phyloP scores from a whole-genome alignment of 2,113 vertebrate genomes.

The Hippoglossus stenolepis region DNA sequence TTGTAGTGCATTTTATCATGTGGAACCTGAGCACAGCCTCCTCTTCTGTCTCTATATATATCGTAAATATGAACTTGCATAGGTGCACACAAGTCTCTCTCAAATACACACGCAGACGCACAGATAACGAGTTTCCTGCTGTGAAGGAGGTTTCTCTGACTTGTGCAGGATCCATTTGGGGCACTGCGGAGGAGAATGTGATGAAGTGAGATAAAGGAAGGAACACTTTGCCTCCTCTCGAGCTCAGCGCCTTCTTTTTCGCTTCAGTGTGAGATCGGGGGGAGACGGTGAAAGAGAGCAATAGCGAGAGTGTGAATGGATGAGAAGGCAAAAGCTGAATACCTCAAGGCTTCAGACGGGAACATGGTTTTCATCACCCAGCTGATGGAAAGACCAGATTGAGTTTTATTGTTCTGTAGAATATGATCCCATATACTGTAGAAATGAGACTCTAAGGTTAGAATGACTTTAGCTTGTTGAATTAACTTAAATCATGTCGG shows the following conservation, averaged over 20 bases:
- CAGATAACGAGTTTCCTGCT: slow-evolving; percentile 27
- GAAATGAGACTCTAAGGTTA: slow-evolving; percentile 27
- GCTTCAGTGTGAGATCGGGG: slow-evolving; percentile 9
- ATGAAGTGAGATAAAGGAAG: slow-evolving; percentile 61
- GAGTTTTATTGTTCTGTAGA: slow-evolving; percentile 48
- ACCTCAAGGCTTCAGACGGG: slow-evolving; percentile 37
- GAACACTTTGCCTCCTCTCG: slow-evolving; percentile 32
- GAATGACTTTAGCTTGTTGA: slow-evolving; percentile 33
- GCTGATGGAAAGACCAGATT: slow-evolving; percentile 37
- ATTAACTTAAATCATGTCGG: slow-evolving; percentile 20
- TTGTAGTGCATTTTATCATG: background rate
- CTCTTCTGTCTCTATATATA: background rate
- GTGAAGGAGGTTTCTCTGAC: slow-evolving; percentile 47
- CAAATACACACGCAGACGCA: background rate
- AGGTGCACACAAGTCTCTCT: background rate
- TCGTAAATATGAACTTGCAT: background rate
- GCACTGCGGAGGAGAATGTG: slow-evolving; percentile 37
- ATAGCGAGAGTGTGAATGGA: slow-evolving; percentile 37
- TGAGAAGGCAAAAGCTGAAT: slow-evolving; percentile 39
- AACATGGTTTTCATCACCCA: slow-evolving; percentile 34
- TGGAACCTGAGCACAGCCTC: slow-evolving; percentile 3
- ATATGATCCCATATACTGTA: slow-evolving; percentile 26
- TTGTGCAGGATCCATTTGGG: slow-evolving; percentile 63
- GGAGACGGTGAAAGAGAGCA: slow-evolving; percentile 41
- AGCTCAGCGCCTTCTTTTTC: background rate